Evolutionary conservation across 2,888 invertebrate species (phyloP).

Genomic region (Eudasyphora cyanicolor): DNA sequence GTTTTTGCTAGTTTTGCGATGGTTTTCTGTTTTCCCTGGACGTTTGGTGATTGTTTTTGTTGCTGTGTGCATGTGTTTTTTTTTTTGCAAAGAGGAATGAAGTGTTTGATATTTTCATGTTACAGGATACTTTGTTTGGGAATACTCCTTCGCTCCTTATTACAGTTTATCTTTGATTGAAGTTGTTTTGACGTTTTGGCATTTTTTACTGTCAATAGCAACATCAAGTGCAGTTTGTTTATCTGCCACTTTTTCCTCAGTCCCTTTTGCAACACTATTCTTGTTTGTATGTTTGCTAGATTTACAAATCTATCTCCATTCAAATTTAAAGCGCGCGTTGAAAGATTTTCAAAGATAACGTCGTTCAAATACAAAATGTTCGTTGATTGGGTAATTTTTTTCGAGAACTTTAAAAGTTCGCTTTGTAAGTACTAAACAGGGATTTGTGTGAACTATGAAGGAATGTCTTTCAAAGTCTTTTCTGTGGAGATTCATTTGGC

Average conservation of each 20-base stretch:
- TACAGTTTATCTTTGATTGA: constrained; percentile 65
- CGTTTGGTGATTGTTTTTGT: neutral
- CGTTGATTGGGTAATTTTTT: constrained; percentile 9
- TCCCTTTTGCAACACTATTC: neutral
- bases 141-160: constrained; percentile 52
- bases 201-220: constrained; percentile 64
- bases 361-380: constrained; percentile 2
- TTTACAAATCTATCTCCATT: constrained; percentile 17
- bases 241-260: constrained; percentile 3
- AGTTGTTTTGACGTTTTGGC: constrained; percentile 64
- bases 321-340: constrained; percentile 17
- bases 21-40: neutral
- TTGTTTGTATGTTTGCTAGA: constrained; percentile 7
- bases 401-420: no score
- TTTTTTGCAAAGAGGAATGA: neutral
- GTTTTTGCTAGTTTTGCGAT: neutral
- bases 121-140: neutral
- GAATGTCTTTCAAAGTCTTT: no score
- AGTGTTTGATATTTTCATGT: neutral
- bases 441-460: no score
- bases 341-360: constrained; percentile 13
- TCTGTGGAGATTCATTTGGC: no score
- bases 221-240: constrained; percentile 58
- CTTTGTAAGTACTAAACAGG: no score
- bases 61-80: neutral